These are phyloP conservation scores for Nesogale talazaci DNA, from an alignment of 2,113 vertebrate species.

Conservation along the genomic window DNA sequence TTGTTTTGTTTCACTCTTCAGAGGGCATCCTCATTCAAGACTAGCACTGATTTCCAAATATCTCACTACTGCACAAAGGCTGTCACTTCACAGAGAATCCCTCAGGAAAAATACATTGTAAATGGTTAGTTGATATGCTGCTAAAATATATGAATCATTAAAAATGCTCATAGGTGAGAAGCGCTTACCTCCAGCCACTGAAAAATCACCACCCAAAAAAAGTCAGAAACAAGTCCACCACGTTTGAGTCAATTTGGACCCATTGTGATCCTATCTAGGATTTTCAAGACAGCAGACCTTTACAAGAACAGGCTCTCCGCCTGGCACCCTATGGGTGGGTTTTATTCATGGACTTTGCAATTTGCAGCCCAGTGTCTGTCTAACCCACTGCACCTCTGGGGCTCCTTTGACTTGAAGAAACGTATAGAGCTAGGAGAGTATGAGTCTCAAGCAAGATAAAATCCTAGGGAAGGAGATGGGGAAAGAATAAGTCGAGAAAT, in stretches of 20 bases:
- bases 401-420: background rate
- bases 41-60: background rate
- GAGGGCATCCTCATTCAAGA: conserved; percentile 19
- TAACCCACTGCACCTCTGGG: too few relatives aligned
- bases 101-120: conserved; percentile 39
- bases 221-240: too few relatives aligned
- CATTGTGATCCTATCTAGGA: too few relatives aligned
- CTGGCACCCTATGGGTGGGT: too few relatives aligned
- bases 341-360: too few relatives aligned
- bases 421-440: background rate
- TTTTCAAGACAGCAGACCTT: too few relatives aligned
- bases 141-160: background rate
- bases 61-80: background rate
- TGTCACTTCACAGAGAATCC: background rate
- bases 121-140: conserved; percentile 44
- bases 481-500: conserved; percentile 21
- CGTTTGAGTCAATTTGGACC: too few relatives aligned
- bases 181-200: too few relatives aligned
- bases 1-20: background rate
- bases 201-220: too few relatives aligned
- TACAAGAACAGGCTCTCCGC: too few relatives aligned
- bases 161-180: conserved; percentile 2
- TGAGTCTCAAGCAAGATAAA: background rate
- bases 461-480: background rate
- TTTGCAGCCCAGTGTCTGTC: too few relatives aligned